A percentile compares a stretch with the other conserved stretches of the same genome.
Evolutionary conservation across 2,113 vertebrate species (phyloP).

Genomic region (Nesoenas mayeri): DNA sequence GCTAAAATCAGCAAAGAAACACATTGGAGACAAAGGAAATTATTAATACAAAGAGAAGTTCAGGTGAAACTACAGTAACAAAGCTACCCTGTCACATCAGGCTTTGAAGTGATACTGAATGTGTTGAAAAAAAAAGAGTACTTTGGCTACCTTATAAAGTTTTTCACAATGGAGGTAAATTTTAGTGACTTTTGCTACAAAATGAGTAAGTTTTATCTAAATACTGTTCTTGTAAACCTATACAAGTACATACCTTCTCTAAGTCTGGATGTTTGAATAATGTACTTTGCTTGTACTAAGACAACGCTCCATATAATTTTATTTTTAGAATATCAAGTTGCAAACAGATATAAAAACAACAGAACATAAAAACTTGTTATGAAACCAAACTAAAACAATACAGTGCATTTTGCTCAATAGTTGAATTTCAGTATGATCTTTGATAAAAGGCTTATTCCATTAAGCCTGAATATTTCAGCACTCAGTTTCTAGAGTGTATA

Average conservation of each 20-base stretch:
- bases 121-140: not conserved
- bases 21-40: not conserved
- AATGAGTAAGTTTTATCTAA: not conserved
- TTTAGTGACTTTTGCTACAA: not conserved
- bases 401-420: not conserved
- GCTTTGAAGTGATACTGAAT: not conserved
- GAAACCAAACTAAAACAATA: not conserved
- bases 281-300: not conserved
- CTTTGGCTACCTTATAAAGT: not conserved
- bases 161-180: not conserved
- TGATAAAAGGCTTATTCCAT: not conserved
- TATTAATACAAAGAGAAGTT: not conserved
- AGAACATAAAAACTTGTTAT: not conserved
- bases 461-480: not conserved
- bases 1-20: not conserved
- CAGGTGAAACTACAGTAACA: not conserved
- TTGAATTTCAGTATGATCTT: not conserved
- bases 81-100: not conserved
- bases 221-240: not conserved
- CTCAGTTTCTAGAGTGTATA: not conserved
- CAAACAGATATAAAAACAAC: not conserved
- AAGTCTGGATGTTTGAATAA: not conserved
- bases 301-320: not conserved
- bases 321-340: constrained; percentile 11
- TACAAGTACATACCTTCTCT: not conserved